These are phyloP conservation scores for Synergus gifuensis DNA, from an alignment of 2,888 invertebrate genomes.

Conservation along the genomic window DNA sequence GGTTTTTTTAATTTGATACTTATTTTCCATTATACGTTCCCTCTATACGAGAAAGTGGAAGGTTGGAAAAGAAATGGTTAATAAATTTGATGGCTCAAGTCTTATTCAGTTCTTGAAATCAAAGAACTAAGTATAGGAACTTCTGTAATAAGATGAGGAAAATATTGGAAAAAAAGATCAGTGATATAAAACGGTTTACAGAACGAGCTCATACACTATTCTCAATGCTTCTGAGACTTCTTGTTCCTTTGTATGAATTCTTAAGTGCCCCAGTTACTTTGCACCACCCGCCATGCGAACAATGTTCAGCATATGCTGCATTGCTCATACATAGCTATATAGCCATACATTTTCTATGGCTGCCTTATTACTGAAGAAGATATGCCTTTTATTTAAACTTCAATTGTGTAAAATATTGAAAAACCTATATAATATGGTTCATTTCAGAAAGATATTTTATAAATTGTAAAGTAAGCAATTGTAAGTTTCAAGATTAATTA, in stretches of 20 bases:
- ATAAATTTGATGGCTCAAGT: neutral
- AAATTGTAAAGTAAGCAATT: too few species aligned
- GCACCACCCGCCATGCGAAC: constrained; percentile 70
- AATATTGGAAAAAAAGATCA: constrained; percentile 55
- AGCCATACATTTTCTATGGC: neutral
- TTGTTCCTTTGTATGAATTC: constrained; percentile 56
- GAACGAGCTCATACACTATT: constrained; percentile 57
- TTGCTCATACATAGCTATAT: constrained; percentile 6
- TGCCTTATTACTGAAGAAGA: too few species aligned
- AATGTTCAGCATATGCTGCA: constrained; percentile 65
- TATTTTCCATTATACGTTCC: too few species aligned
- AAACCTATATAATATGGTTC: too few species aligned
- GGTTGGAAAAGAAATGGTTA: too few species aligned
- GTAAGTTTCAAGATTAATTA: too few species aligned
- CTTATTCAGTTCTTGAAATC: constrained; percentile 55
- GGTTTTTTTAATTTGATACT: too few species aligned
- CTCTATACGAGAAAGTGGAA: too few species aligned
- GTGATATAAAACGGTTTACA: constrained; percentile 56
- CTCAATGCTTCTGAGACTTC: constrained; percentile 54
- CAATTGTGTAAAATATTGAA: too few species aligned
- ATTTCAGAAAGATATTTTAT: too few species aligned
- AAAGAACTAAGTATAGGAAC: constrained; percentile 57
- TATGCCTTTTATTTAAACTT: too few species aligned
- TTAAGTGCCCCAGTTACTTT: constrained; percentile 63
- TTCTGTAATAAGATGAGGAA: constrained; percentile 54